These are phyloP conservation scores for Melanocharis versteri DNA, from an alignment of 2,113 vertebrate species.

Conservation along the genomic window DNA sequence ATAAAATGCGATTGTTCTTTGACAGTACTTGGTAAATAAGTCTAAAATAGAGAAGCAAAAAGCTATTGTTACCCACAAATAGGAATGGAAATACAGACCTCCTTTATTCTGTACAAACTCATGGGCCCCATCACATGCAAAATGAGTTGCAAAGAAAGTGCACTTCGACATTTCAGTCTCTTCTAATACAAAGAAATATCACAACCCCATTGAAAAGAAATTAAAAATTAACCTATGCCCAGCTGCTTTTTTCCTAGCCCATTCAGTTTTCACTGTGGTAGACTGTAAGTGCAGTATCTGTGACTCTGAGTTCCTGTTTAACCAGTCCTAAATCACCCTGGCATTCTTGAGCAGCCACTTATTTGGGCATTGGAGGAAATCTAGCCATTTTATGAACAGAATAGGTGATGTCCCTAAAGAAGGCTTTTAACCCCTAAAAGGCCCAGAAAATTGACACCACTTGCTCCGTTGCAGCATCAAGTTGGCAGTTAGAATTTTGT, in stretches of 20 bases:
- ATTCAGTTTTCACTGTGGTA: neutral
- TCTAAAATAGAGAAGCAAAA: neutral
- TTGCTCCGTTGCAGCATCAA: neutral
- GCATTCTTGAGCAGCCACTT: neutral
- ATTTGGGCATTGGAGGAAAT: neutral
- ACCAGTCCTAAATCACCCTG: neutral
- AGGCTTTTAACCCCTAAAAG: neutral
- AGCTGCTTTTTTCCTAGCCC: neutral
- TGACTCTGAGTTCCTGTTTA: neutral
- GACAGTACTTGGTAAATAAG: neutral
- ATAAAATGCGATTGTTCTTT: neutral
- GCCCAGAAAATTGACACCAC: neutral
- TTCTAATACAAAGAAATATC: neutral
- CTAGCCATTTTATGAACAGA: neutral
- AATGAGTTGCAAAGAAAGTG: neutral
- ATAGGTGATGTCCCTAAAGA: neutral
- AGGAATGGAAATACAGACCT: neutral
- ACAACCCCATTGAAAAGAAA: neutral
- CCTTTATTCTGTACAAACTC: neutral
- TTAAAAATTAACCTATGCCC: neutral
- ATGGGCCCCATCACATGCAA: neutral
- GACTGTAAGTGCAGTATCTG: neutral
- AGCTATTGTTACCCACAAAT: neutral
- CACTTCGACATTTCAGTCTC: neutral
- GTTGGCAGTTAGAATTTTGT: neutral